phyloP scores from a whole-genome alignment of 2,888 invertebrate genomes.

The Aphodius sticticus region DNA sequence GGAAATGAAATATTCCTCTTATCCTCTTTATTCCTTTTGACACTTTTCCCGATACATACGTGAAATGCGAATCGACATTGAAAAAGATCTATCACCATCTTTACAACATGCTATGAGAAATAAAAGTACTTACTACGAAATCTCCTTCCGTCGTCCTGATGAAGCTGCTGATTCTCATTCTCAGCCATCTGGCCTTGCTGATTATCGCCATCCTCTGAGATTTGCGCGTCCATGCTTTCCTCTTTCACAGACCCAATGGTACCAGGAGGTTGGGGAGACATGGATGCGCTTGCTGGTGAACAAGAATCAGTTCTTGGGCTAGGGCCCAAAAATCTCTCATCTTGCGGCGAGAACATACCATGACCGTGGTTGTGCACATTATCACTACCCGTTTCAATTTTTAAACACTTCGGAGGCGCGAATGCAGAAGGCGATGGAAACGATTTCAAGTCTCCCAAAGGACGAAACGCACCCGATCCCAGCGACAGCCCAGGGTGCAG shows the following conservation, averaged over 20 bases:
- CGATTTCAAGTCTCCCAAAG: slow-evolving; percentile 65
- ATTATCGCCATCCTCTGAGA: slow-evolving; percentile 66
- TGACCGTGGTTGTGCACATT: slow-evolving; percentile 54
- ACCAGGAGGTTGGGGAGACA: slow-evolving; percentile 58
- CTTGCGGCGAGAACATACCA: slow-evolving; percentile 58
- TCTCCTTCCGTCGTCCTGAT: slow-evolving; percentile 62
- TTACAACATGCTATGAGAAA: slow-evolving; percentile 28
- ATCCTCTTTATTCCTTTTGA: slow-evolving; percentile 21
- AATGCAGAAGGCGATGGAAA: slow-evolving; percentile 70
- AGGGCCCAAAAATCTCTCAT: slow-evolving; percentile 58
- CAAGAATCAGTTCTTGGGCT: slow-evolving; percentile 67
- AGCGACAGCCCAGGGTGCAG: slow-evolving; percentile 72
- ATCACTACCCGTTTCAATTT: slow-evolving; percentile 60
- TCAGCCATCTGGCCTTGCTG: slow-evolving; percentile 56
- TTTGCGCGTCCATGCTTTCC: slow-evolving; percentile 67
- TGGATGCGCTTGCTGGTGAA: slow-evolving; percentile 68
- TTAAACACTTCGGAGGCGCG: slow-evolving; percentile 74
- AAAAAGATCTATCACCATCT: background rate
- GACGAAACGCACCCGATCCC: slow-evolving; percentile 67
- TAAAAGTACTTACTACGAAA: slow-evolving; percentile 66
- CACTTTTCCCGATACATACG: slow-evolving; percentile 12
- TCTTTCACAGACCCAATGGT: slow-evolving; percentile 57
- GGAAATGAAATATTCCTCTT: slow-evolving; percentile 21
- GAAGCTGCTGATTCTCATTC: slow-evolving; percentile 49
- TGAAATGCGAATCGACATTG: background rate